Evolutionary conservation across 1,140 invertebrate genomes (phyloP), one percentile per base, ranked within the genome.

Genomic region (Drosophila neocordata): DNA sequence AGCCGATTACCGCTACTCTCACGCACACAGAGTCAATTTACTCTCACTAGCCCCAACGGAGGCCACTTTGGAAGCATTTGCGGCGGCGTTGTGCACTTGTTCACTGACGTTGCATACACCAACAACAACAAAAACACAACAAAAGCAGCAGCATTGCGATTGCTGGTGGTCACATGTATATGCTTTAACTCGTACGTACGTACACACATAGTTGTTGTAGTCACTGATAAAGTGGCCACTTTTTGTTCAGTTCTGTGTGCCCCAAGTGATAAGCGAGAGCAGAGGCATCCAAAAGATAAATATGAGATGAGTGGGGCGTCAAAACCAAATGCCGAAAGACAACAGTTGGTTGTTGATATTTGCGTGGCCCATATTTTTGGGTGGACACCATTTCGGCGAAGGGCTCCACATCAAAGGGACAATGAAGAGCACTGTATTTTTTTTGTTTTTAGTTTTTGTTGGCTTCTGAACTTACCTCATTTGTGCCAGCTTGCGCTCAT

Each of bases 21-120:
- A 44, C 38, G 65, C 12, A 27, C 18, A 60, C 15, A 44, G 9
- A 48, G 5, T 1, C 3, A 7, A 20, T 38, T 52, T 51, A 11
- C 7, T 20, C 62, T 56, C 65, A 84, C 68, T 63, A 44, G 51
- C 44, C 56, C 57, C 69, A 63, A 60, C 41, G 62, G 15, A 15
- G 62, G 15, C 13, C 31, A 38, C 15, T 22, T 18, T 35, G 60
- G 69, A 62, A 53, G 61, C 51, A 51, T 71, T 65, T 82, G 82
- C 82, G 82, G 60, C 82, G 74, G 82, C 83, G 82, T 87, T 53
- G 51, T 76, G 51, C 83, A 79, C 83, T 88, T 87, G 78, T 69
- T 88, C 53, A 3, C 6, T 48, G 41, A 64, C 60, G 35, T 70
- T 68, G 68, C 51, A 52, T 53, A 66, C 69, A 82, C 65, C 75